Evolutionary conservation across 2,888 invertebrate genomes (phyloP).

Genomic region (Drosophila engyochracea): DNA sequence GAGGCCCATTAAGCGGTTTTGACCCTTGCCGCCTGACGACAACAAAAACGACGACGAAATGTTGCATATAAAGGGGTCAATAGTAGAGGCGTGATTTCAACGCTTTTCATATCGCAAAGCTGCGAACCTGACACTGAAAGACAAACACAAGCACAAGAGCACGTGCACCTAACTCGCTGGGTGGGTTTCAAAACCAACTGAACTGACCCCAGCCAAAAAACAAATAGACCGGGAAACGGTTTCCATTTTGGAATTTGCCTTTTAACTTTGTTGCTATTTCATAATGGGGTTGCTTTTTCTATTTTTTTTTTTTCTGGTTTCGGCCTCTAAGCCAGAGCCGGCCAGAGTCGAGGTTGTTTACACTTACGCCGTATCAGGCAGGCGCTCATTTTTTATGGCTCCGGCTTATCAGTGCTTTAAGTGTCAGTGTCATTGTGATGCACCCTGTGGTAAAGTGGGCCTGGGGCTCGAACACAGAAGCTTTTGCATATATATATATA

Average conservation of each 20-base stretch:
- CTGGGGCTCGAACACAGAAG: constrained; percentile 28
- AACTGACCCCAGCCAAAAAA: constrained; percentile 54
- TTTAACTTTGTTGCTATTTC: not conserved
- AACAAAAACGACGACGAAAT: constrained; percentile 11
- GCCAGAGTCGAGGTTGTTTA: constrained; percentile 64
- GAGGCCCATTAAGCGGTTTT: constrained; percentile 55
- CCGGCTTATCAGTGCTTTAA: constrained; percentile 60
- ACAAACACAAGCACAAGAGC: constrained; percentile 25
- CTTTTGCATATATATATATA: not conserved
- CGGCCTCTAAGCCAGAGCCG: constrained; percentile 49
- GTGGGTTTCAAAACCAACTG: constrained; percentile 4
- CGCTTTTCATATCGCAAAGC: constrained; percentile 28
- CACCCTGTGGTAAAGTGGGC: constrained; percentile 70
- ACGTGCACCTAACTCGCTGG: constrained; percentile 53
- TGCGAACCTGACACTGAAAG: constrained; percentile 73
- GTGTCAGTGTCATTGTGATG: constrained; percentile 64
- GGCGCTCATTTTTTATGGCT: constrained; percentile 43
- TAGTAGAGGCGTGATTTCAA: constrained; percentile 43
- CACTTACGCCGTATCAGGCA: constrained; percentile 55
- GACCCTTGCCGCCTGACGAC: constrained; percentile 59
- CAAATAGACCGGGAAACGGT: not conserved
- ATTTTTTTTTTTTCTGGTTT: constrained; percentile 18
- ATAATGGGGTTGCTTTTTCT: not conserved
- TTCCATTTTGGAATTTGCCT: not conserved
- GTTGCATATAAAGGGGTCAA: constrained; percentile 59